Evolutionary conservation across 2,113 vertebrate genomes (phyloP).

Genomic region (Hippopotamus amphibius): DNA sequence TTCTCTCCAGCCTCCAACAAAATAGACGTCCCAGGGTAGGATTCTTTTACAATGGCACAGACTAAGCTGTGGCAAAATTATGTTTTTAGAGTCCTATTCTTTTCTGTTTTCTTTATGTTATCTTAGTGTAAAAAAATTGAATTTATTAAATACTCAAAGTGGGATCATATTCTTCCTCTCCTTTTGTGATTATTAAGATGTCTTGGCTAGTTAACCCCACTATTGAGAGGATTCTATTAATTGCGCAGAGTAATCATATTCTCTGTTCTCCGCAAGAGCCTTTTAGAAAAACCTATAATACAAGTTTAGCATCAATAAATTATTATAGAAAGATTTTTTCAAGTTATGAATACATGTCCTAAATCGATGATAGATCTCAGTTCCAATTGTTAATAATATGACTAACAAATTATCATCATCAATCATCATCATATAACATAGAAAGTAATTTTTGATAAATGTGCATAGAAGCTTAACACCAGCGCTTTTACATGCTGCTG

Average conservation of each 20-base stretch:
- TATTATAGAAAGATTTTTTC: not conserved
- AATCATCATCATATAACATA: not conserved
- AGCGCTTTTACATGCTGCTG: not conserved
- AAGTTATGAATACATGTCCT: not conserved
- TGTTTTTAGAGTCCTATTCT: not conserved
- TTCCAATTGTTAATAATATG: not conserved
- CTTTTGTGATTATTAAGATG: not conserved
- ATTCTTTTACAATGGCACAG: not conserved
- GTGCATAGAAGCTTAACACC: not conserved
- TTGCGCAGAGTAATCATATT: not conserved
- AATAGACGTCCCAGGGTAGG: not conserved
- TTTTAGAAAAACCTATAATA: not conserved
- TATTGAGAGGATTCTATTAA: not conserved
- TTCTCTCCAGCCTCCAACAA: not conserved
- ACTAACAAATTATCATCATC: not conserved
- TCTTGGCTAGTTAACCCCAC: not conserved
- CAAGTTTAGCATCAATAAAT: not conserved
- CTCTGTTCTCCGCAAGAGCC: no score
- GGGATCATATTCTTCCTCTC: not conserved
- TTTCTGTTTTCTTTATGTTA: not conserved
- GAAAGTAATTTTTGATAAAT: not conserved
- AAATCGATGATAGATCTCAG: not conserved
- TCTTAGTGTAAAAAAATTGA: not conserved
- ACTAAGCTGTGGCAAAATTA: not conserved
- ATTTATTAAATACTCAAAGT: not conserved